Base-by-base conservation (phyloP, 2,888 invertebrate genomes). In the Drosophila yooni region DNA sequence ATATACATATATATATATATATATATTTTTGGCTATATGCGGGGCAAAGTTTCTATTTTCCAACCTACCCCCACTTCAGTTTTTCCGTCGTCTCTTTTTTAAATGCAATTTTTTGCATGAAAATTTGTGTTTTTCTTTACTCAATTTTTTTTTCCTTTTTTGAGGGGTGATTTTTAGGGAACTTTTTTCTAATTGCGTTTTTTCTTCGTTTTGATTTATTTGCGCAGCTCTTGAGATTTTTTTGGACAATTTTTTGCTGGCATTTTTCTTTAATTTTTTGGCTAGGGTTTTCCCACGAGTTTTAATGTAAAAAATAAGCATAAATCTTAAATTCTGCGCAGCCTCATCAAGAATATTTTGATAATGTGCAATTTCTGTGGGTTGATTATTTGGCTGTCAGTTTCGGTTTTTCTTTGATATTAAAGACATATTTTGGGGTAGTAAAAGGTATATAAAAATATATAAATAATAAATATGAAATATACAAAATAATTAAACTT, bases 51-150 rank as follows among this genome's bases (percentile, higher is more conserved):
- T 78, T 36, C 48, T 21, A 38, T 52, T 18, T 36, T 29, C 50
- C 79, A 59, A 68, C 64, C 79, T 56, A 74, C 70, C 70, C 81
- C 79, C 76, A 75, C 74, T 60, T 74, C 51, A 69, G 62, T 79
- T 78, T 89, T 85, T 75, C 65, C 68, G 56, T 36, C 62, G 46
- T 33, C 63, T 71, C 74, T 87, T 83, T 81, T 85, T 82, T 84
- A 87, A 87, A 83, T 86, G 87, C 90, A 89, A 80, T 88, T 90
- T 88, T 88, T 88, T 76, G 72, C 82, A 85, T 81, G 81, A 82
- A 84, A 76, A 89, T 82, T 70, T 69, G 31, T 34, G 31, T 79
- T 70, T 70, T 73, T 76, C 58, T 53, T 64, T 68, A 31, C 53
- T 15, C 8, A 29, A 40, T 3, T 34, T 50, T 70, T 65, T 38